Conservation (phyloP, 2,113 vertebrate species). For the Sapajus apella region DNA sequence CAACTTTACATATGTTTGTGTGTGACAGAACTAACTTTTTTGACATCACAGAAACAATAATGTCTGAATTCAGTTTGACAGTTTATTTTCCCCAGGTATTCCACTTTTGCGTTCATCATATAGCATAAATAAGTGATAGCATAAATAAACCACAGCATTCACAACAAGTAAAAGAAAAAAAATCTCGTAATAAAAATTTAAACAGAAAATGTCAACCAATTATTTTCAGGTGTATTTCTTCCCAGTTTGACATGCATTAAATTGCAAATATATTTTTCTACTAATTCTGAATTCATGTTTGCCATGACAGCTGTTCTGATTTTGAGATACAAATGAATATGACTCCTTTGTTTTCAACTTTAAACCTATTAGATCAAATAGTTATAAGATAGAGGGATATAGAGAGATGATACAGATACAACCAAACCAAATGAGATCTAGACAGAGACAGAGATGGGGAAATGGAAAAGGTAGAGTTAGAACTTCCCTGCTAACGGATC, state of each 20-base stretch:
- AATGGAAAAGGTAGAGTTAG: not conserved
- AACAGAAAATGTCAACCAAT: constrained; percentile 1
- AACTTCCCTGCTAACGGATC: not conserved
- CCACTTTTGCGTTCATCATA: not conserved
- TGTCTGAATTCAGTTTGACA: not conserved
- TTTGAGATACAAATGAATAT: not conserved
- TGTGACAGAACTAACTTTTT: not conserved
- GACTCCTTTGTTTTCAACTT: not conserved
- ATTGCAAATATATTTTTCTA: not conserved
- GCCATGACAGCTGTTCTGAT: not conserved
- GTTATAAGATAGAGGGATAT: not conserved
- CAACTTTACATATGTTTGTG: not conserved
- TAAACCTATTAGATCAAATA: not conserved
- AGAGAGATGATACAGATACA: too few relatives aligned
- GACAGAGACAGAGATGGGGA: not conserved
- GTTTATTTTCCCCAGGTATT: not conserved
- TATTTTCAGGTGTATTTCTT: not conserved
- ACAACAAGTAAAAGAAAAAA: not conserved
- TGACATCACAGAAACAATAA: not conserved
- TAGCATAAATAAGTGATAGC: not conserved
- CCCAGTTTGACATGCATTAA: not conserved
- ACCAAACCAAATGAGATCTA: too few relatives aligned
- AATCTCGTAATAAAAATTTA: not conserved
- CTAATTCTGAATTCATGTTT: not conserved
- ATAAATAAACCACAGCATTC: not conserved